Base-by-base conservation (phyloP, 2,113 vertebrate genomes). In the Erpornis zantholeuca region DNA sequence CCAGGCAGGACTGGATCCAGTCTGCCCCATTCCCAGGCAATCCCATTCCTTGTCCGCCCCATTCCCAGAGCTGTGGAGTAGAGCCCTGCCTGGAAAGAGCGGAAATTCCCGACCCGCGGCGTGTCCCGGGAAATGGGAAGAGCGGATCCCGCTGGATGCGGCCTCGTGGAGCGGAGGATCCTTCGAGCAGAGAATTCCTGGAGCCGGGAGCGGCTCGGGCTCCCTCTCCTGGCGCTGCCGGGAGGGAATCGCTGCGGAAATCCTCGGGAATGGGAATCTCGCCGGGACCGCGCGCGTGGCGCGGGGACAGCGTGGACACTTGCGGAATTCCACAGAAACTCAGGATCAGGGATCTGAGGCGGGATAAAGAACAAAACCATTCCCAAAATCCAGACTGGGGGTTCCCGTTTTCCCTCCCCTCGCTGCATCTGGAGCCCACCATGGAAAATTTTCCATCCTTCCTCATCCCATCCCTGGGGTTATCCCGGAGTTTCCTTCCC, bases 401-500 rank as follows among this genome's bases (percentile, higher is more conserved):
- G 2, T 2, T 28, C 16, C 36, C 4, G 3, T 9, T 54, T 36
- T 1, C 17, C n/a, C n/a, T n/a, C n/a, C n/a, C n/a, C n/a, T n/a
- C 0, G 0, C 50, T 36, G 63, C 59, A 45, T 49, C 69, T 16
- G 3, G 59, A 77, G n/a, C 64, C 64, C 76, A 21, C 4, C 12
- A 0, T 0, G 13, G 47, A 19, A 14, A 15, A 10, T 2, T 25
- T 71, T 36, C 88, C 7, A 1, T 45, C 50, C 59, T 44, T 35
- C 36, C 42, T 52, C 45, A 29, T 23, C 61, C 80, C 69, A 29
- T 6, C 12, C 49, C 36, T 20, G 49, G 2, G 0, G 5, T 63
- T 24, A 36, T 23, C 49, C 5, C 1, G 0, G 2, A 1, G 45
- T 42, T 29, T 18, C 1, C 4, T 59, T 42, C 14, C 33, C 52